Base-by-base conservation (phyloP, 2,797 vertebrate genomes). In the Platyrinchus mystaceus region DNA sequence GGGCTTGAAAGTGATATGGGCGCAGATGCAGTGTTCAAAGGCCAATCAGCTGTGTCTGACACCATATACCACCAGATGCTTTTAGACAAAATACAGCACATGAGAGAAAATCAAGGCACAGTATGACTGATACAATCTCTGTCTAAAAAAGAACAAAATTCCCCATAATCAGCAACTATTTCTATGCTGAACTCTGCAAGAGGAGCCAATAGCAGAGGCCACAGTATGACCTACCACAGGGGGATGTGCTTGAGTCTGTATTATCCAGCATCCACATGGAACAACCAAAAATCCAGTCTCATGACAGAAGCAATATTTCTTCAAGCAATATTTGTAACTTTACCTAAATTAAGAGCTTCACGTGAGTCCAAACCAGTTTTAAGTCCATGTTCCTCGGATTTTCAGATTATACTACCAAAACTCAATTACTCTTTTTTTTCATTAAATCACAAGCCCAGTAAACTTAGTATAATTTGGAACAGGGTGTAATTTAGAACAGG, bases 11-110 rank as follows among this genome's bases (percentile, higher is more conserved):
- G 88, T 78, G 89, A 91, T 94, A 94, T 6, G 87, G 91, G 93
- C 94, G 88, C 96, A 94, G 94, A 96, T 95, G 95, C 44, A 8
- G 53, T 94, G 94, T 93, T 96, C 95, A 96, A 96, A 96, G 95
- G 94, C 94, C 95, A 96, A 93, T 96, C 89, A 95, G 85, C 87
- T 95, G 94, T 80, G 94, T 95, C 89, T 96, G 94, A 94, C 94
- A 95, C 95, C 87, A 89, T 64, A 62, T 75, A 91, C 60, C 58
- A 44, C 79, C 94, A 94, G 92, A 94, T 94, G 96, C 85, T 91
- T 91, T 91, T 66, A 94, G 85, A 78, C 21, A 96, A 94, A 96
- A 90, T 81, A 96, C 63, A 94, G 91, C 74, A 58, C 46, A 91
- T 58, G 73, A 94, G 44, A 74, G 39, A 94, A 96, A 93, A 75